Conservation (phyloP, 2,113 vertebrate genomes). For the Sapayoa aenigma region DNA sequence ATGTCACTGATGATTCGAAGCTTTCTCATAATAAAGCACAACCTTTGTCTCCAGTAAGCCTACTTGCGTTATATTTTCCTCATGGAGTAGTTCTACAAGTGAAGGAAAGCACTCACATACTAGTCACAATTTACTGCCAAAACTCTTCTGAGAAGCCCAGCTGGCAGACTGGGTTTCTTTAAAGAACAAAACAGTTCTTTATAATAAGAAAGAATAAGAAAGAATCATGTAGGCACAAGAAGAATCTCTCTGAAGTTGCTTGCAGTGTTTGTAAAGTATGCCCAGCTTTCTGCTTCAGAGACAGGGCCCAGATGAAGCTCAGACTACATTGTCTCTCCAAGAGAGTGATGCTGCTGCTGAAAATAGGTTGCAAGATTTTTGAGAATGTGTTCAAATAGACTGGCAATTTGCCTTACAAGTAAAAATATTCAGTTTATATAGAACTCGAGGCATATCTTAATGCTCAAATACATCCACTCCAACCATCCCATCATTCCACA, state of each 20-base stretch:
- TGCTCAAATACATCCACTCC: not conserved
- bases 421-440: not conserved
- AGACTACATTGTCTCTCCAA: accelerated
- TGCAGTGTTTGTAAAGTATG: not conserved
- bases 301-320: not conserved
- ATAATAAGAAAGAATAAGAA: too few relatives aligned
- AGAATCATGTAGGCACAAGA: not conserved
- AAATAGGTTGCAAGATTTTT: not conserved
- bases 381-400: not conserved
- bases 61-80: not conserved
- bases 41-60: not conserved
- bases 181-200: not conserved
- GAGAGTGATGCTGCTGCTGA: not conserved
- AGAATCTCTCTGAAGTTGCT: not conserved
- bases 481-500: not conserved
- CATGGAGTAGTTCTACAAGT: not conserved
- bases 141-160: not conserved
- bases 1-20: not conserved
- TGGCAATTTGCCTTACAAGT: not conserved
- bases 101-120: not conserved
- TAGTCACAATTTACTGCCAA: not conserved
- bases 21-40: not conserved
- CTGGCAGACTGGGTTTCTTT: not conserved
- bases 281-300: not conserved
- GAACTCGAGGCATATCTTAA: not conserved